These are phyloP conservation scores for Agonopterix alstromeriana DNA, from an alignment of 2,888 invertebrate species.

Conservation along the genomic window DNA sequence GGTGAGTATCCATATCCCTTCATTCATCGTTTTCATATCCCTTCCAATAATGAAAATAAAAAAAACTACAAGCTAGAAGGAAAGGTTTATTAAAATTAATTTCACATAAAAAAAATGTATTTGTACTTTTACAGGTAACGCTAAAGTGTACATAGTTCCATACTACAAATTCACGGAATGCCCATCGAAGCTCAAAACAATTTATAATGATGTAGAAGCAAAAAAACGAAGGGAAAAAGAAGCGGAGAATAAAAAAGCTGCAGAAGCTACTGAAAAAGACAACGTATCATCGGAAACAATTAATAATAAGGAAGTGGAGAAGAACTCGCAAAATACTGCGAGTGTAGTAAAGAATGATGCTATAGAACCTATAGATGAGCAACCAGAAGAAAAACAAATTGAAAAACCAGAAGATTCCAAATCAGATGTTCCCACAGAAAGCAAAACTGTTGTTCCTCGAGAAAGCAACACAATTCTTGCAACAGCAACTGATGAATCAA, in stretches of 20 bases:
- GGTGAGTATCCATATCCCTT: constrained; percentile 34
- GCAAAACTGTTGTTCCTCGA: too few species aligned
- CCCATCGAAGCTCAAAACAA: constrained; percentile 37
- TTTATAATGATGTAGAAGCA: constrained; percentile 13
- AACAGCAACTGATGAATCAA: too few species aligned
- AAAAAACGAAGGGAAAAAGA: neutral
- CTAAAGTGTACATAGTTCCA: constrained; percentile 37
- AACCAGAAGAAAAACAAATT: too few species aligned
- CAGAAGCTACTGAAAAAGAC: neutral
- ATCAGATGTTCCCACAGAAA: too few species aligned
- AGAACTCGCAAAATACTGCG: neutral
- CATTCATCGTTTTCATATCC: neutral
- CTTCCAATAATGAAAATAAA: too few species aligned
- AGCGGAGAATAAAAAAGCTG: neutral
- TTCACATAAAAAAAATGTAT: neutral
- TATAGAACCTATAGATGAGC: too few species aligned
- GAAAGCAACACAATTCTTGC: too few species aligned
- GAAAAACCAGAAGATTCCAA: too few species aligned
- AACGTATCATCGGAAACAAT: constrained; percentile 3
- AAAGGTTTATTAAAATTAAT: neutral
- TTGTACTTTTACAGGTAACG: constrained; percentile 32
- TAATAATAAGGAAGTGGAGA: neutral
- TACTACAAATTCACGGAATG: constrained; percentile 44
- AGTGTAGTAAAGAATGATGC: too few species aligned
- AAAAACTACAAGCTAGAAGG: too few species aligned